Conservation (phyloP, 2,113 vertebrate genomes). For the Pogonocichla stellata region DNA sequence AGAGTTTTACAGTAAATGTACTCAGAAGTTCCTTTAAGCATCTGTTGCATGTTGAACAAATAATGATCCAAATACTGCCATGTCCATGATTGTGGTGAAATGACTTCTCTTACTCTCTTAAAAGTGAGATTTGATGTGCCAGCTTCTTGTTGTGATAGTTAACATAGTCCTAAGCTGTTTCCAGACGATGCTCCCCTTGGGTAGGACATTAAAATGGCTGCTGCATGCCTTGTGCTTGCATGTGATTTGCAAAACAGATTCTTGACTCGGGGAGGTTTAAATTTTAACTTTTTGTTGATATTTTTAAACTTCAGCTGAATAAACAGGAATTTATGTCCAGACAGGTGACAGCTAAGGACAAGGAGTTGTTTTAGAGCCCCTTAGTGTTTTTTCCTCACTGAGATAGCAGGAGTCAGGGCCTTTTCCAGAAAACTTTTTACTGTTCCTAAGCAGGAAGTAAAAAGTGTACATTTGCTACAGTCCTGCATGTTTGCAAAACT, state of each 20-base stretch:
- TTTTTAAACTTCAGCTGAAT: neutral
- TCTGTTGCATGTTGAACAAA: neutral
- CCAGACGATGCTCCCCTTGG: neutral
- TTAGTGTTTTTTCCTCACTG: neutral
- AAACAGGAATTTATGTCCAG: neutral
- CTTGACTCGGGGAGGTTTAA: neutral
- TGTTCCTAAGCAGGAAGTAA: neutral
- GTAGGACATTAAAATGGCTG: neutral
- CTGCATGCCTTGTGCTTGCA: neutral
- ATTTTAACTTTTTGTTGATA: neutral
- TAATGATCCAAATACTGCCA: neutral
- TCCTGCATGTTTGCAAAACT: neutral
- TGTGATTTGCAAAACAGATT: neutral
- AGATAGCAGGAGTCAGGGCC: neutral
- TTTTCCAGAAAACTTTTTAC: neutral
- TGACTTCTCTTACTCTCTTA: neutral
- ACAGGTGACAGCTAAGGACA: neutral
- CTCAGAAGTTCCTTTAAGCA: neutral
- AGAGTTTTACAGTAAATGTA: neutral
- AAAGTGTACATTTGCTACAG: neutral
- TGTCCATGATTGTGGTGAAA: neutral
- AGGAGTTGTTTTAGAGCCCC: neutral
- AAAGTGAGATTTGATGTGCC: neutral
- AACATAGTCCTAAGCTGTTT: neutral
- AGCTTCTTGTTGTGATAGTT: neutral